Evolutionary conservation across 2,113 vertebrate species (phyloP), one percentile per base, ranked within the genome.

Genomic region (Halichoerus grypus): DNA sequence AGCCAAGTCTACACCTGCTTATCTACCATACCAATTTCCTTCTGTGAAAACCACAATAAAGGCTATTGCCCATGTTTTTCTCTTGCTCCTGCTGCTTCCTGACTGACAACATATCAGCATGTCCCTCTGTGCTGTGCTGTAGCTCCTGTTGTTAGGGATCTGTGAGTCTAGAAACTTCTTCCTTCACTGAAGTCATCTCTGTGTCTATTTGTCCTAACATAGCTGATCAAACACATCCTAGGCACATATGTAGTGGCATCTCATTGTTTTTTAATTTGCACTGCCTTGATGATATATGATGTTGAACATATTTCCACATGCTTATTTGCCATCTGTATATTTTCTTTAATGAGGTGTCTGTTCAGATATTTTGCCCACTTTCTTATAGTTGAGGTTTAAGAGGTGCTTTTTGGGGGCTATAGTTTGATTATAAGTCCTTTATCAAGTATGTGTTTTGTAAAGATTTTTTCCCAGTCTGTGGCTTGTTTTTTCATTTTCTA

Each of bases 241-340:
- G 21, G 69, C 80, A 93, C 84, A 81, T 21, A 61, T 46, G 42
- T 92, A 88, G 57, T 92, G 51, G 76, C 63, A 91, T 97, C 86
- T 95, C 90, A 91, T 63, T 97, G 92, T 93, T 92, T 69, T 96
- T 97, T 88, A 97, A 97, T 97, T 95, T 97, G 71, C 82, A 97
- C 74, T 65, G 93, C 92, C 36, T 19, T 97, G 72, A 85, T 92
- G 91, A 95, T 88, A 85, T 77, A 96, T 85, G 93, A 93, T 91
- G 90, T 93, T 91, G 91, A 96, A 80, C 71, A 81, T 96, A 96
- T 94, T 97, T 97, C 93, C 87, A 96, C 88, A 96, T 94, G 93
- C 82, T 97, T 96, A 94, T 95, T 96, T 96, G 79, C 88, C 95
- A 97, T 91, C 80, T 90, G 77, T 74, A 80, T 88, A 93, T 95